Percentiles rank a stretch among this genome's conserved stretches.
These are phyloP conservation scores for Alloplasta piceator DNA, from an alignment of 2,888 invertebrate species.

Conservation along the genomic window DNA sequence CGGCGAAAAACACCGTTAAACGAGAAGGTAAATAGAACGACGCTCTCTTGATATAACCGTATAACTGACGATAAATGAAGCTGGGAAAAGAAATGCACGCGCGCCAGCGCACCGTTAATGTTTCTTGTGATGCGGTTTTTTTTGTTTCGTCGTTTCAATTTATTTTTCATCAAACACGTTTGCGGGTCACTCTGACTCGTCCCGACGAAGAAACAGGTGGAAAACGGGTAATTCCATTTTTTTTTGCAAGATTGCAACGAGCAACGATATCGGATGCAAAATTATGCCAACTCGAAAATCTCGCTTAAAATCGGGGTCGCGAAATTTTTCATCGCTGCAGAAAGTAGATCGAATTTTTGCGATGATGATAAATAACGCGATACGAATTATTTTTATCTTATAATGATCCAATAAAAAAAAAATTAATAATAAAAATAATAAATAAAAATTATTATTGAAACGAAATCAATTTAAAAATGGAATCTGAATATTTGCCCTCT, in stretches of 20 bases:
- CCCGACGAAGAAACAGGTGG: constrained; percentile 19
- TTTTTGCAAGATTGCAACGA: too few relatives aligned
- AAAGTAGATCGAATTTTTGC: constrained; percentile 5
- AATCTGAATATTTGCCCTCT: neutral
- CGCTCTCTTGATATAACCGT: constrained; percentile 51
- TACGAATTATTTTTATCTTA: too few relatives aligned
- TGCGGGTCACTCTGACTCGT: constrained; percentile 14
- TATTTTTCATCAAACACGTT: constrained; percentile 6
- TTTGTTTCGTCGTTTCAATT: constrained; percentile 21
- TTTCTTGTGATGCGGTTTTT: constrained; percentile 29
- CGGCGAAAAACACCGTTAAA: constrained; percentile 45
- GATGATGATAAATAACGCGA: too few relatives aligned
- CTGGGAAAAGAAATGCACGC: constrained; percentile 24
- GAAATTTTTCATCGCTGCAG: neutral
- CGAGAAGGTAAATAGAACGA: constrained; percentile 26
- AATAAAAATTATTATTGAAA: neutral
- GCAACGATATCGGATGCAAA: neutral
- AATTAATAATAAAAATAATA: neutral
- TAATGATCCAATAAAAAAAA: neutral
- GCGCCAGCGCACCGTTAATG: constrained; percentile 56
- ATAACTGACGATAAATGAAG: constrained; percentile 52
- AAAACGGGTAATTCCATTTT: constrained; percentile 42
- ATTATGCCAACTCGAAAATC: constrained; percentile 18
- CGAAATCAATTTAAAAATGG: neutral
- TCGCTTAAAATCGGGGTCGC: neutral